Evolutionary conservation across 2,113 vertebrate genomes (phyloP), one percentile per base, ranked within the genome.

Genomic region (Neoarius graeffei): DNA sequence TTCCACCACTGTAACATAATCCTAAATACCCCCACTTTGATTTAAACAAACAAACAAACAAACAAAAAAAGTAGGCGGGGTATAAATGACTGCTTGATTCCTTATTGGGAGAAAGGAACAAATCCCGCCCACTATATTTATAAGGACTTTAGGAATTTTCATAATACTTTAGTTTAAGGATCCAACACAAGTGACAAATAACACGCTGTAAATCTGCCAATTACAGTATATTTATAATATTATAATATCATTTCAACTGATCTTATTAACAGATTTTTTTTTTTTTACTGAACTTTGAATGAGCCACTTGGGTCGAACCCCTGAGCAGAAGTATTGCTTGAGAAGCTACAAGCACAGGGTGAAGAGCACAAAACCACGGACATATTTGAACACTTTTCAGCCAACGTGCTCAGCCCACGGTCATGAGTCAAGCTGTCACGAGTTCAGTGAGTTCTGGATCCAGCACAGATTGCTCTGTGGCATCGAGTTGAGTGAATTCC

Each of bases 311-410:
- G 42, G 85, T 84, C 35, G 64, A 73, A 77, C 87, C 87, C 87
- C 87, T 76, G 73, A 88, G 64, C 85, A 88, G 84, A 88, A 90
- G 87, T 85, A 80, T 90, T 85, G 83, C 60, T 60, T 81, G 42
- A 81, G 67, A 90, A 90, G 81, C 81, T 88, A 64, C 71, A 56
- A 86, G 76, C 85, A 87, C 81, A 88, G 9, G 60, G 84, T 85
- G 84, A 85, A 86, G 80, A 84, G 42, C 83, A n/a, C 42, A 59
- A 74, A 86, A 80, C 35, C 27, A 76, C 30, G 54, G 64, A 71
- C 54, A 60, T 10, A 23, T 74, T 60, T 83, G 15, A 14, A 52
- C 82, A 85, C 71, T 66, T 88, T 85, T 90, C 89, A 86, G 86
- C 84, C 85, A 88, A 79, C 71, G 62, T 90, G 79, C 86, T 83